phyloP scores from a whole-genome alignment of 2,797 vertebrate species.

The Sphenopsis melanotis region DNA sequence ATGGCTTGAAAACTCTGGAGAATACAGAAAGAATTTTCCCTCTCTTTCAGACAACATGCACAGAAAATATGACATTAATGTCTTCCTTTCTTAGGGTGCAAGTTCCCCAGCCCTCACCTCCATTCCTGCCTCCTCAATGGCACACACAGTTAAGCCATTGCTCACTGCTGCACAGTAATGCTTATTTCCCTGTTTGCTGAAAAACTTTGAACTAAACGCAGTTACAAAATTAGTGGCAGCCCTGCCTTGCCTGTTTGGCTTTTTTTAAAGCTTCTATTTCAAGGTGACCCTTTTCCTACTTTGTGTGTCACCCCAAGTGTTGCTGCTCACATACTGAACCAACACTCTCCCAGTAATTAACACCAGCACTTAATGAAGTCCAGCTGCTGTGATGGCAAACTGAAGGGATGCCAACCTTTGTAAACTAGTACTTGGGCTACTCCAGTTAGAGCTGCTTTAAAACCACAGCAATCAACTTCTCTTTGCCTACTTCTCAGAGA shows the following conservation, averaged over 20 bases:
- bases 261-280: constrained; percentile 73
- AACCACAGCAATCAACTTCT: constrained; percentile 26
- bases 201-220: not conserved
- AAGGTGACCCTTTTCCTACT: constrained; percentile 83
- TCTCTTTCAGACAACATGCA: not conserved
- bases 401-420: constrained; percentile 82
- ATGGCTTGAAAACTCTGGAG: constrained; percentile 30
- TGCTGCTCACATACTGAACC: constrained; percentile 75
- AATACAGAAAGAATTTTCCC: constrained; percentile 3
- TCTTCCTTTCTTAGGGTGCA: not conserved
- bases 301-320: constrained; percentile 75
- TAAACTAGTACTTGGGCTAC: constrained; percentile 51
- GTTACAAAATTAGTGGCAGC: not conserved
- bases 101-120: not conserved
- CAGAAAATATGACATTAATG: not conserved
- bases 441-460: constrained; percentile 33
- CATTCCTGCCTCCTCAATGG: not conserved
- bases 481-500: constrained; percentile 42
- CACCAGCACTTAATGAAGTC: constrained; percentile 96
- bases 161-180: not conserved
- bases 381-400: constrained; percentile 89
- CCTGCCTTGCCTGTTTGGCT: not conserved
- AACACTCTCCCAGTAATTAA: constrained; percentile 92
- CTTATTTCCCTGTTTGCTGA: not conserved
- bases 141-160: not conserved